Percentiles rank a stretch among this genome's conserved stretches.
These are phyloP conservation scores for Mycalesis mineus DNA, from an alignment of 2,888 invertebrate species.

Conservation along the genomic window DNA sequence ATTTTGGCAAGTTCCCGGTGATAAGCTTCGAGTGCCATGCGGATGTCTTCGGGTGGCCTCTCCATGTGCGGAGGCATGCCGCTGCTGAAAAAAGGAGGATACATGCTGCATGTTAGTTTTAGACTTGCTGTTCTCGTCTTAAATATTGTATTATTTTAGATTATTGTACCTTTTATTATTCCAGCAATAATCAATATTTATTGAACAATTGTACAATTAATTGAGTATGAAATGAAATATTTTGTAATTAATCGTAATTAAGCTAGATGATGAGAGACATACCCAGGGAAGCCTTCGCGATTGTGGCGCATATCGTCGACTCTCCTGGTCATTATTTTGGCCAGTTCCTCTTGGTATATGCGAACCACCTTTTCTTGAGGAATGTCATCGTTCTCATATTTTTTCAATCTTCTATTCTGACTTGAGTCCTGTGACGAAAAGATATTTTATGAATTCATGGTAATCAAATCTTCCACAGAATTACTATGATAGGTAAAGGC, in stretches of 20 bases:
- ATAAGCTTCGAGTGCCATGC: slow-evolving; percentile 93
- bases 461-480: neutral
- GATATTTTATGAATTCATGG: neutral
- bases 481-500: neutral
- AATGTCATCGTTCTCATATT: slow-evolving; percentile 95
- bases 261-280: slow-evolving; percentile 45
- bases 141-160: slow-evolving; percentile 4
- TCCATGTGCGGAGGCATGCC: slow-evolving; percentile 80
- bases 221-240: no score
- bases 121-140: slow-evolving; percentile 70
- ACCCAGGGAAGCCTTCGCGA: slow-evolving; percentile 89
- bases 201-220: no score
- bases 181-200: no score
- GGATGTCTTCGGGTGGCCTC: slow-evolving; percentile 87
- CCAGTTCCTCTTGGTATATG: slow-evolving; percentile 96
- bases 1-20: slow-evolving; percentile 95
- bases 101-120: slow-evolving; percentile 83
- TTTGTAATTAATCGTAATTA: neutral
- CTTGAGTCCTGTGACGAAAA: slow-evolving; percentile 75
- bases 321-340: slow-evolving; percentile 91
- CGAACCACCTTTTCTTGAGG: slow-evolving; percentile 97
- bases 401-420: slow-evolving; percentile 87
- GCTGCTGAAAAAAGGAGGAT: slow-evolving; percentile 91
- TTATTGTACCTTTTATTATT: neutral
- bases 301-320: slow-evolving; percentile 86